Evolutionary conservation across 2,888 invertebrate genomes (phyloP).

Genomic region (Himalopsyche anomala): DNA sequence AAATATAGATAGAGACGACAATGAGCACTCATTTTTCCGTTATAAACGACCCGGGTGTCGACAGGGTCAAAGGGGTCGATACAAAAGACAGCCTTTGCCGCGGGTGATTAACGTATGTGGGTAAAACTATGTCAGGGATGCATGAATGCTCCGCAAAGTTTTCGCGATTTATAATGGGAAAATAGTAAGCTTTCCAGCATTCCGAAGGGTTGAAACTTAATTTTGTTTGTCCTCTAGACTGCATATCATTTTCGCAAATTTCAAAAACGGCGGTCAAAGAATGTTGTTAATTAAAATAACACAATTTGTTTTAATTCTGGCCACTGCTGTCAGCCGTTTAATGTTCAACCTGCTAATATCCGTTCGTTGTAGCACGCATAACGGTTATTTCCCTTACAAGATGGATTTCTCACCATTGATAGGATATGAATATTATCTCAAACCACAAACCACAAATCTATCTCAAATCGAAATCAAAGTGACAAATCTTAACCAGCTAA

Average conservation of each 20-base stretch:
- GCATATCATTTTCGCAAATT: neutral
- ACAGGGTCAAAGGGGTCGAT: neutral
- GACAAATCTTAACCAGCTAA: too few species aligned
- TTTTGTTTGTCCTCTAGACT: neutral
- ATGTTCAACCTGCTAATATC: too few species aligned
- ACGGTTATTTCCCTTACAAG: too few species aligned
- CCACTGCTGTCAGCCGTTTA: too few species aligned
- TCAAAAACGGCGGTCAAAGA: neutral
- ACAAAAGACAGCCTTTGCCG: conserved; percentile 5
- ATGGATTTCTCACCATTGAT: too few species aligned
- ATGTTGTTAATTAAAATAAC: conserved; percentile 4
- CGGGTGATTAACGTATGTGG: neutral
- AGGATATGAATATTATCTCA: too few species aligned
- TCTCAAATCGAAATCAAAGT: too few species aligned
- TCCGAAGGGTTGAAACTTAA: neutral
- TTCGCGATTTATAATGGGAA: neutral
- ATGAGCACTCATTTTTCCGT: neutral
- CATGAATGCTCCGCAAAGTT: neutral
- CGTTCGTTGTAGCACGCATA: too few species aligned
- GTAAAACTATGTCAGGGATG: neutral
- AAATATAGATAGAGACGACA: too few species aligned
- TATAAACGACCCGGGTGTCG: neutral
- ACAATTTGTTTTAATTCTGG: too few species aligned
- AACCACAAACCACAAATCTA: too few species aligned
- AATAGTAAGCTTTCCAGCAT: conserved; percentile 6